Percentiles rank a stretch among this genome's conserved stretches.
phyloP scores from a whole-genome alignment of 2,113 vertebrate genomes.

The Pao palembangensis region DNA sequence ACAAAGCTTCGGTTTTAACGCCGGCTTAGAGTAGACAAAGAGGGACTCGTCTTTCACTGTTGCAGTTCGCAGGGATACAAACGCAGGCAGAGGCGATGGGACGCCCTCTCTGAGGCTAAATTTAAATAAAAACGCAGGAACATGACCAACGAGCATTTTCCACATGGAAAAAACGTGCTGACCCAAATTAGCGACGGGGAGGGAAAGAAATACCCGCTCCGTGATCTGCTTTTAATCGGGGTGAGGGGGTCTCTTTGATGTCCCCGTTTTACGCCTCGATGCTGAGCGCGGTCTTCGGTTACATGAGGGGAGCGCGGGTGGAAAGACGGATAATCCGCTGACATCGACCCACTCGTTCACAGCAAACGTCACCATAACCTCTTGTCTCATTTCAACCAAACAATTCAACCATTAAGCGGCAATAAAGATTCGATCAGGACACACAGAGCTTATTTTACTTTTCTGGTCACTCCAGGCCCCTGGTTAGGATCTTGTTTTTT shows the following conservation, averaged over 20 bases:
- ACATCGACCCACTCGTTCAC: conserved; percentile 31
- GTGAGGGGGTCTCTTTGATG: conserved; percentile 21
- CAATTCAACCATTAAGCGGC: too few species aligned
- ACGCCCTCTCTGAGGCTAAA: conserved; percentile 35
- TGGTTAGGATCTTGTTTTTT: too few species aligned
- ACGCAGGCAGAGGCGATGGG: conserved; percentile 19
- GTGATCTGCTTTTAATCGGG: conserved; percentile 38
- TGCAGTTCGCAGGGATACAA: conserved; percentile 29
- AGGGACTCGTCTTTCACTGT: conserved; percentile 2
- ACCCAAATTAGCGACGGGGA: conserved; percentile 32
- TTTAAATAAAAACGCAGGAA: conserved; percentile 39
- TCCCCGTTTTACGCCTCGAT: conserved; percentile 24
- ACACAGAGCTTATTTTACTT: too few species aligned
- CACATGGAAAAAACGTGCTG: conserved; percentile 51
- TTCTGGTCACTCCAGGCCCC: too few species aligned
- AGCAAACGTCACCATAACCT: too few species aligned
- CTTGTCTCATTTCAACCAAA: too few species aligned
- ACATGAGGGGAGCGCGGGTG: conserved; percentile 51
- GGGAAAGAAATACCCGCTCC: conserved; percentile 19
- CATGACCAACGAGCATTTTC: conserved; percentile 29
- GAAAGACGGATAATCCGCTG: conserved; percentile 52
- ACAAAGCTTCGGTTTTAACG: neutral
- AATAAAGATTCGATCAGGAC: too few species aligned
- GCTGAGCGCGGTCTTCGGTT: conserved; percentile 50
- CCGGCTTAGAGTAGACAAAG: conserved; percentile 6